Percentiles rank a stretch among this genome's conserved stretches.
phyloP scores from a whole-genome alignment of 1,140 invertebrate genomes.

The Drosophila sp. region DNA sequence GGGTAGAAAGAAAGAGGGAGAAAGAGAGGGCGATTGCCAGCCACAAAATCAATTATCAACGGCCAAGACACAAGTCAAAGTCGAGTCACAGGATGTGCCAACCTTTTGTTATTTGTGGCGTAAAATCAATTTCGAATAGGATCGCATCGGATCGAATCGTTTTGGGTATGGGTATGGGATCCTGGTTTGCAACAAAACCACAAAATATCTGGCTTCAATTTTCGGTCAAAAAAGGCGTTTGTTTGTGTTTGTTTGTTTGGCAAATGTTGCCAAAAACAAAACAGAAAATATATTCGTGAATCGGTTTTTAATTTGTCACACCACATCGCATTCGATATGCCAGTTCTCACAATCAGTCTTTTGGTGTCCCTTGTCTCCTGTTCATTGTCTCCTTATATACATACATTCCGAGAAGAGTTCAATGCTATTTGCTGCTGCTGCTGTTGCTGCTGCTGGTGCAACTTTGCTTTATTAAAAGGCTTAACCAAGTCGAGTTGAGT shows the following conservation, averaged over 20 bases:
- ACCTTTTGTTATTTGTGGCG: conserved; percentile 64
- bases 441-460: conserved; percentile 16
- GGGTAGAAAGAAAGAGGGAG: conserved; percentile 28
- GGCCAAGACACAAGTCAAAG: conserved; percentile 27
- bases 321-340: conserved; percentile 29
- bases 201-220: conserved; percentile 70
- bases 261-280: conserved; percentile 40
- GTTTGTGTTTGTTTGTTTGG: conserved; percentile 56
- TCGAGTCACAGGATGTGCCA: conserved; percentile 45
- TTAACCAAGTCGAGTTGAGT: conserved; percentile 67
- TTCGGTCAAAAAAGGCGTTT: conserved; percentile 38
- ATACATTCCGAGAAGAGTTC: conserved; percentile 72
- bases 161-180: conserved; percentile 8
- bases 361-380: conserved; percentile 4
- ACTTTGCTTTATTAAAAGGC: conserved; percentile 83
- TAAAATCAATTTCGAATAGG: conserved; percentile 75
- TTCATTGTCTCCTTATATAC: conserved; percentile 13
- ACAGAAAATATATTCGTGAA: conserved; percentile 27
- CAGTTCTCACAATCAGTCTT: conserved; percentile 7
- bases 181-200: conserved; percentile 51
- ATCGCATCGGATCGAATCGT: conserved; percentile 31
- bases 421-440: conserved; percentile 61
- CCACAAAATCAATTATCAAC: conserved; percentile 83
- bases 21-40: conserved; percentile 46
- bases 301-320: conserved; percentile 74